Percentiles rank a stretch among this genome's conserved stretches.
Evolutionary conservation across 2,888 invertebrate genomes (phyloP).

Genomic region (Microctonus aethiopoides): DNA sequence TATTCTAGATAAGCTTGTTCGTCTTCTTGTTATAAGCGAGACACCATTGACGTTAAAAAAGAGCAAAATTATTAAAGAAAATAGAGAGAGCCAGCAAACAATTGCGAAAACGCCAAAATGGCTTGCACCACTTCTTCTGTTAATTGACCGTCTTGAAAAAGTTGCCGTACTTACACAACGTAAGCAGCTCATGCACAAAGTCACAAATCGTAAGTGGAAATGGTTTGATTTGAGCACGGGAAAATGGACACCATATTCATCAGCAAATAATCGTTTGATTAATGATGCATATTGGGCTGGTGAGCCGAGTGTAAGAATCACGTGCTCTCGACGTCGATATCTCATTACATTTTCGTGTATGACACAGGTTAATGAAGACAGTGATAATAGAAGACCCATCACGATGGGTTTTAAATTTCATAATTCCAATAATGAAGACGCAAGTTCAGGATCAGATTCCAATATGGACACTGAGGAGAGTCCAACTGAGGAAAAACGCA

Average conservation of each 20-base stretch:
- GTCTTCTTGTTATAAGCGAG: constrained; percentile 64
- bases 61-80: constrained; percentile 48
- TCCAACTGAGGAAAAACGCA: constrained; percentile 57
- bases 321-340: constrained; percentile 80
- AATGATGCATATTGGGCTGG: constrained; percentile 83
- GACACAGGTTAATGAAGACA: constrained; percentile 87
- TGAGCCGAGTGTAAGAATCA: constrained; percentile 76
- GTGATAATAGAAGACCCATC: constrained; percentile 83
- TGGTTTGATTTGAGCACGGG: constrained; percentile 87
- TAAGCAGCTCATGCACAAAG: constrained; percentile 73
- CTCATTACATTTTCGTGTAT: constrained; percentile 82
- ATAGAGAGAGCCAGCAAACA: constrained; percentile 48
- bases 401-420: constrained; percentile 72
- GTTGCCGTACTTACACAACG: constrained; percentile 77
- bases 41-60: constrained; percentile 57
- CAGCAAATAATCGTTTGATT: constrained; percentile 78
- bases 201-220: constrained; percentile 77
- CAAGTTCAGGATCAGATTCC: constrained; percentile 53
- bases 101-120: constrained; percentile 74
- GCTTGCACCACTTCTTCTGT: constrained; percentile 79
- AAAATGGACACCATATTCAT: constrained; percentile 81
- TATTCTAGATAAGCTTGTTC: constrained; percentile 60
- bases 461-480: constrained; percentile 64
- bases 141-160: constrained; percentile 83
- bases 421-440: constrained; percentile 49